Conservation (phyloP, 2,888 invertebrate species). For the Venustoraphidia nigricollis region DNA sequence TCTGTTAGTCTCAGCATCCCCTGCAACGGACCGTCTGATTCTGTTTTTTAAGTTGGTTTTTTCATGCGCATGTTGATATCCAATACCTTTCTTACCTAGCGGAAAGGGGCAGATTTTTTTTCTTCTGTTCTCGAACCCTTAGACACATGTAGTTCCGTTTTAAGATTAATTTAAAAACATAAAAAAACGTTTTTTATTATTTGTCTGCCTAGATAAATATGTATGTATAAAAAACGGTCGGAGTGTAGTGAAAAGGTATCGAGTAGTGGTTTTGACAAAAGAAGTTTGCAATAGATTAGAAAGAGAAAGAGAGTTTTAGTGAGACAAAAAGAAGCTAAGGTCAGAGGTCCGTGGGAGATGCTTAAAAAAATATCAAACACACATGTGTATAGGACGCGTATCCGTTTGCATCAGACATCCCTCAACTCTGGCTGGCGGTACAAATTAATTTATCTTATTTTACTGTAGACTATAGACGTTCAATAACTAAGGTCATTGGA, state of each 20-base stretch:
- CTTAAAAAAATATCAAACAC: neutral
- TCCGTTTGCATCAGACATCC: neutral
- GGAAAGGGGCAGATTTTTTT: neutral
- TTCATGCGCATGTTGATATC: no score
- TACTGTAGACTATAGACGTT: no score
- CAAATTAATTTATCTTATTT: no score
- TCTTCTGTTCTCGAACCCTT: neutral
- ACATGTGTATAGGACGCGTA: constrained; percentile 1
- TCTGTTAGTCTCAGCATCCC: constrained; percentile 6
- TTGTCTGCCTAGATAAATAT: neutral
- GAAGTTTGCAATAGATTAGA: neutral
- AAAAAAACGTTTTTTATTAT: neutral
- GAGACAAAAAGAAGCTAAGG: neutral
- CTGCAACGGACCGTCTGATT: neutral
- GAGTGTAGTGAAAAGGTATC: neutral
- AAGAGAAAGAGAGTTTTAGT: neutral
- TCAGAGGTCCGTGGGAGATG: constrained; percentile 3
- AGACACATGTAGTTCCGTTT: neutral
- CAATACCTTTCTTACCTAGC: neutral
- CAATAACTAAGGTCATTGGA: no score
- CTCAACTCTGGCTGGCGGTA: no score
- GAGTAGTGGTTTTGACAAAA: neutral
- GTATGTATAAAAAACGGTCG: neutral
- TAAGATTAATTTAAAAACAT: neutral
- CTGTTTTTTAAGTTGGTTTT: no score